These are phyloP conservation scores for Ardeotis arabs DNA, from an alignment of 2,113 vertebrate genomes.

Conservation along the genomic window DNA sequence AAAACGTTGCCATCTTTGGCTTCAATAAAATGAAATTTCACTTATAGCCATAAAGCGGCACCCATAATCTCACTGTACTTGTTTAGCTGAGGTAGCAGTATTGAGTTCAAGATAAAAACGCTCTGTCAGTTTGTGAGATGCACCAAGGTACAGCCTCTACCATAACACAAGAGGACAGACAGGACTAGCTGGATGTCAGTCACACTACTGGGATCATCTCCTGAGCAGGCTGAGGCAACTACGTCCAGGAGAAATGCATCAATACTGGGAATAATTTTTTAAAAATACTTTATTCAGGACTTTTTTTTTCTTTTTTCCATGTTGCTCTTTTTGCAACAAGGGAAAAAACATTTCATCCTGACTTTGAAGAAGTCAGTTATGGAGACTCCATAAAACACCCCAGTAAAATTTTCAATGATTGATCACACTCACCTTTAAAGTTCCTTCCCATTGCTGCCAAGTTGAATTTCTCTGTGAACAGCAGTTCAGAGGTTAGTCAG, in stretches of 20 bases:
- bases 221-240: neutral
- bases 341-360: neutral
- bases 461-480: neutral
- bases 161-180: neutral
- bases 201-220: rapidly evolving
- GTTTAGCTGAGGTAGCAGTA: neutral
- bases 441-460: neutral
- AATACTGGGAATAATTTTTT: neutral
- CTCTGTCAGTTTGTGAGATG: neutral
- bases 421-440: neutral
- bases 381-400: neutral
- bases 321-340: neutral
- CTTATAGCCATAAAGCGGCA: neutral
- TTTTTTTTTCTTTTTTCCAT: neutral
- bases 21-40: neutral
- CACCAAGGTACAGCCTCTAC: neutral
- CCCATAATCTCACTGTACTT: neutral
- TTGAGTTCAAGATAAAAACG: neutral
- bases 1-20: neutral
- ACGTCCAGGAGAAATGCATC: neutral
- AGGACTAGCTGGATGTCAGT: neutral
- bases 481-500: neutral
- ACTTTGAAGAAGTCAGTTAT: neutral
- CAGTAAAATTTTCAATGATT: neutral
- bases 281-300: neutral